Evolutionary conservation across 2,797 vertebrate genomes (phyloP).

Genomic region (Zenarchopterus dispar): DNA sequence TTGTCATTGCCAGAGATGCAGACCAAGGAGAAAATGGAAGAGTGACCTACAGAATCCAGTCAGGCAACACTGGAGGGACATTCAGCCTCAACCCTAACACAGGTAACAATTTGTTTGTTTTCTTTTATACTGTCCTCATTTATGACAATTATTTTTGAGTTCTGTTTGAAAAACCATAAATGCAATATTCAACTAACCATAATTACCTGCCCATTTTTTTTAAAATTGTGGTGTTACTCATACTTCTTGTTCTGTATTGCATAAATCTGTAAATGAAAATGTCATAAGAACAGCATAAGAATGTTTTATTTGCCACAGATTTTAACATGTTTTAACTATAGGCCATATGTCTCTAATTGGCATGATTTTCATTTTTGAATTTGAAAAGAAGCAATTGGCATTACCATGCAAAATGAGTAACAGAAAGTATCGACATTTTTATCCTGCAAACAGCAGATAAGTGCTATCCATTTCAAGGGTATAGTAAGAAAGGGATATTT

Average conservation of each 20-base stretch:
- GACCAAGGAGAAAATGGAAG: constrained; percentile 94
- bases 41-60: constrained; percentile 88
- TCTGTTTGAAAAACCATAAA: neutral
- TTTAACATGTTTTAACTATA: constrained; percentile 7
- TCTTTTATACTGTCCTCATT: constrained; percentile 1
- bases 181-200: neutral
- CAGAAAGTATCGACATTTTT: too few relatives aligned
- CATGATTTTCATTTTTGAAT: neutral
- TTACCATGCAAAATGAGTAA: too few relatives aligned
- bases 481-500: too few relatives aligned
- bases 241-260: neutral
- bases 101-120: constrained; percentile 79
- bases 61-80: constrained; percentile 85
- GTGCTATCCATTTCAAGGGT: too few relatives aligned
- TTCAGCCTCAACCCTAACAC: constrained; percentile 91
- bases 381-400: too few relatives aligned
- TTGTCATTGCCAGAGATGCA: constrained; percentile 89
- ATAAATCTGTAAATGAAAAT: neutral
- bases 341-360: neutral
- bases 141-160: neutral
- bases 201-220: too few relatives aligned
- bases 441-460: too few relatives aligned
- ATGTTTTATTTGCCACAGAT: neutral
- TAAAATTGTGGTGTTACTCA: neutral
- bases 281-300: neutral